These are phyloP conservation scores for Athalia rosae DNA, from an alignment of 2,888 invertebrate genomes.

Conservation along the genomic window DNA sequence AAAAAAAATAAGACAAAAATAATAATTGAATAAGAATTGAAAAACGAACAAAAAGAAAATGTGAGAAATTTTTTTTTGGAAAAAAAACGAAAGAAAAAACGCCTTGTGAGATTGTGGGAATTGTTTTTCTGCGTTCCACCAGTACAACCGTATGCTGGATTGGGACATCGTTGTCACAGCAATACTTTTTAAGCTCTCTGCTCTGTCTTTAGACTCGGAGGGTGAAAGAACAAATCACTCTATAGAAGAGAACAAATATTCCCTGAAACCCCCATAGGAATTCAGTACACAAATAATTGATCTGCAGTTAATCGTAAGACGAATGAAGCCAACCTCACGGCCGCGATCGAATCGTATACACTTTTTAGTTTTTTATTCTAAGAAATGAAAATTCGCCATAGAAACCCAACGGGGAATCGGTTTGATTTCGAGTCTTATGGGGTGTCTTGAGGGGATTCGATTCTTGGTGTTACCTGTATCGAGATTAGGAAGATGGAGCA, in stretches of 20 bases:
- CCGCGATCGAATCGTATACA: too few relatives aligned
- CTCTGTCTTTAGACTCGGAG: conserved; percentile 54
- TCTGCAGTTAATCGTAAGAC: too few relatives aligned
- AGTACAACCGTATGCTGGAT: conserved; percentile 54
- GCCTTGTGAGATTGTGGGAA: conserved; percentile 70
- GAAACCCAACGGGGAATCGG: not conserved
- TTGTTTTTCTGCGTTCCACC: conserved; percentile 71
- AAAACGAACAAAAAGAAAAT: conserved; percentile 47
- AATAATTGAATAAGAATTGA: conserved; percentile 43
- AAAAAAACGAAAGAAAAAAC: conserved; percentile 52
- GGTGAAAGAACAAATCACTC: not conserved
- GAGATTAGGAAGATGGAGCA: not conserved
- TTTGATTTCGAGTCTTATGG: not conserved
- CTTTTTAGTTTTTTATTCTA: too few relatives aligned
- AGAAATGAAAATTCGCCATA: too few relatives aligned
- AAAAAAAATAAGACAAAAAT: conserved; percentile 46
- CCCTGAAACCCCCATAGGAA: too few relatives aligned
- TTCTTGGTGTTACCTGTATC: too few relatives aligned
- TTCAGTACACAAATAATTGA: too few relatives aligned
- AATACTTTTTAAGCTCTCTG: conserved; percentile 63
- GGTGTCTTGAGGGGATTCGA: not conserved
- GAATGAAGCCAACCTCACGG: too few relatives aligned
- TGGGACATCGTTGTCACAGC: conserved; percentile 67
- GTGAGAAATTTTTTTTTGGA: conserved; percentile 44
- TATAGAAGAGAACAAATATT: not conserved